phyloP scores from a whole-genome alignment of 2,888 invertebrate genomes.

The Carterocephalus palaemon region DNA sequence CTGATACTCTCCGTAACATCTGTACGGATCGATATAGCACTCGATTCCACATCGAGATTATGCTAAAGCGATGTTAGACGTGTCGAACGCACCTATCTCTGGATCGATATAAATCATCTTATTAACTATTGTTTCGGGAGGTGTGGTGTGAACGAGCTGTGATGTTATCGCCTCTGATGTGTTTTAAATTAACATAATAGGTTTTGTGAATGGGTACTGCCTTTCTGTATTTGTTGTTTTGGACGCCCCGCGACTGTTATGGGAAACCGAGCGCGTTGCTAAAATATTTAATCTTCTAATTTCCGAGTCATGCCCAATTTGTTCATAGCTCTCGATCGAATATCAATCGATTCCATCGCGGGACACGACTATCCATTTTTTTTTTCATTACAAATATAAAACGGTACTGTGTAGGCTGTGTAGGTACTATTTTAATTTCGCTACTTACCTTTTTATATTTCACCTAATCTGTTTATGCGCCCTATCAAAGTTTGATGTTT shows the following conservation, averaged over 20 bases:
- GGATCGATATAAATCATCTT: slow-evolving; percentile 78
- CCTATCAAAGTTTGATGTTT: too few relatives aligned
- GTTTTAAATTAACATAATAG: slow-evolving; percentile 80
- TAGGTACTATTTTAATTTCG: not conserved
- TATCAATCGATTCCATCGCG: slow-evolving; percentile 9
- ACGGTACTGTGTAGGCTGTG: not conserved
- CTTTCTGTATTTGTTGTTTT: slow-evolving; percentile 69
- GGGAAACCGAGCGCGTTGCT: slow-evolving; percentile 38
- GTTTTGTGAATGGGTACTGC: slow-evolving; percentile 76
- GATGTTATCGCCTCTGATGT: slow-evolving; percentile 74
- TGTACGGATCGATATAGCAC: slow-evolving; percentile 68
- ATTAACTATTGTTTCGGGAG: slow-evolving; percentile 79
- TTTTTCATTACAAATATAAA: too few relatives aligned
- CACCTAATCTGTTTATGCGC: too few relatives aligned
- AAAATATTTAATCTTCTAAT: slow-evolving; percentile 12
- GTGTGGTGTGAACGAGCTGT: slow-evolving; percentile 76
- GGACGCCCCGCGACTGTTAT: slow-evolving; percentile 38
- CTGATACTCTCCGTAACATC: slow-evolving; percentile 49
- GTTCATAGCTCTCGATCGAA: slow-evolving; percentile 3
- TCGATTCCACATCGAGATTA: slow-evolving; percentile 71
- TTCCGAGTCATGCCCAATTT: slow-evolving; percentile 8
- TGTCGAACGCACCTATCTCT: slow-evolving; percentile 69
- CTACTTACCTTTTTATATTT: not conserved
- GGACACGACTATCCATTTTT: not conserved
- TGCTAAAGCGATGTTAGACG: slow-evolving; percentile 77